Evolutionary conservation across 2,797 vertebrate species (phyloP).

Genomic region (Loriculus beryllinus): DNA sequence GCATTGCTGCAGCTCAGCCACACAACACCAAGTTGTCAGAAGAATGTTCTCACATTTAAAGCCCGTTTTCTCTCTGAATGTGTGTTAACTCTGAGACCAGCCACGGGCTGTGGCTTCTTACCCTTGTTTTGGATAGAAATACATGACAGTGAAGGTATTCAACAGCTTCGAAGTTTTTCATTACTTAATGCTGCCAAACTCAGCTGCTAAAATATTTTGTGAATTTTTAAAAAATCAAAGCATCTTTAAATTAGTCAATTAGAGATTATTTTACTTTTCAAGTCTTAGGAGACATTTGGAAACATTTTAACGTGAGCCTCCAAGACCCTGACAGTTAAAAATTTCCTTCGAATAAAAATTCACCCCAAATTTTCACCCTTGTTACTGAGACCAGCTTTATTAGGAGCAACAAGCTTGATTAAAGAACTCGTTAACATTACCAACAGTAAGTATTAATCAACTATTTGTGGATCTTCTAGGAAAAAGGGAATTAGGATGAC

Average conservation of each 20-base stretch:
- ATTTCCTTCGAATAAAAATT: background rate
- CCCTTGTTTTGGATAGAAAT: background rate
- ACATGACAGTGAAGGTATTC: background rate
- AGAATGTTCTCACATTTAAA: background rate
- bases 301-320: background rate
- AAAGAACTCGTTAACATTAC: background rate
- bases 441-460: fast-evolving
- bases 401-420: background rate
- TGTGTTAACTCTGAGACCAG: background rate
- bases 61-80: background rate
- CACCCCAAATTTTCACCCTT: background rate
- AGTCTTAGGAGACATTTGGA: background rate
- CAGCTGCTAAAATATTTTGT: background rate
- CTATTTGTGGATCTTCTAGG: background rate
- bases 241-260: background rate
- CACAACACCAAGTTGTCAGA: background rate
- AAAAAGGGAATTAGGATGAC: fast-evolving
- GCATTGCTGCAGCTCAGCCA: background rate
- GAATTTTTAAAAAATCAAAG: background rate
- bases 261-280: background rate
- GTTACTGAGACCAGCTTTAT: background rate
- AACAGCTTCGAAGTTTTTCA: background rate
- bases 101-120: background rate
- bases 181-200: background rate
- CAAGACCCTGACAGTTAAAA: background rate